Evolutionary conservation across 2,113 vertebrate species (phyloP), one percentile per base, ranked within the genome.

Genomic region (Phylloscopus trochilus): DNA sequence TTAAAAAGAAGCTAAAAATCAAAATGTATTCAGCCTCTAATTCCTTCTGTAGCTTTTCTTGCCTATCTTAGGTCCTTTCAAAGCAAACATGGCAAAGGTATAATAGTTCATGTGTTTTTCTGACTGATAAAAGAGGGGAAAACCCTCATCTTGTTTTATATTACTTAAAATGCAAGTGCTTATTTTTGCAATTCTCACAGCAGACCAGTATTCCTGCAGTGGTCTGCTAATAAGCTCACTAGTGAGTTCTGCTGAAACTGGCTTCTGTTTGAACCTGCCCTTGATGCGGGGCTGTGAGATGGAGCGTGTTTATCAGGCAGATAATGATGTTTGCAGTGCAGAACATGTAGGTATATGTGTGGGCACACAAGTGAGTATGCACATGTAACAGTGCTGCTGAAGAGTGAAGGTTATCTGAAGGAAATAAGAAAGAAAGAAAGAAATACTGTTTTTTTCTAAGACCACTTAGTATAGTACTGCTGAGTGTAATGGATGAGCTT

Each of bases 151-250:
- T 91, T 90, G 58, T 49, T 94, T 92, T 88, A 56, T 69, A 79
- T 96, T 96, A 90, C 90, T 97, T 97, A 95, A 96, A 93, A 97
- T 97, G 91, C 87, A 91, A 95, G 85, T 87, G 83, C 85, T 97
- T 96, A 64, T 96, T 96, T 96, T 86, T 60, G 68, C 73, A 85
- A 91, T 97, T 96, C 93, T 97, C 92, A 96, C 78, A 88, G 93
- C 90, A 96, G 76, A 93, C 68, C 92, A 88, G 60, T 85, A 62
- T 85, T 93, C 73, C 85, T 94, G 92, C 94, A 91, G 68, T 78
- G 59, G 53, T 70, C 84, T 95, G 78, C 90, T 96, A 97, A 95
- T 92, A 95, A 93, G 84, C 95, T 96, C 93, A 91, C 81, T 92
- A 92, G 76, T 97, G 95, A 95, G 83, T 96, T 94, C 77, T 92